A percentile compares a stretch with the other conserved stretches of the same genome.
Evolutionary conservation across 2,113 vertebrate genomes (phyloP).

Genomic region (Ictalurus furcatus): DNA sequence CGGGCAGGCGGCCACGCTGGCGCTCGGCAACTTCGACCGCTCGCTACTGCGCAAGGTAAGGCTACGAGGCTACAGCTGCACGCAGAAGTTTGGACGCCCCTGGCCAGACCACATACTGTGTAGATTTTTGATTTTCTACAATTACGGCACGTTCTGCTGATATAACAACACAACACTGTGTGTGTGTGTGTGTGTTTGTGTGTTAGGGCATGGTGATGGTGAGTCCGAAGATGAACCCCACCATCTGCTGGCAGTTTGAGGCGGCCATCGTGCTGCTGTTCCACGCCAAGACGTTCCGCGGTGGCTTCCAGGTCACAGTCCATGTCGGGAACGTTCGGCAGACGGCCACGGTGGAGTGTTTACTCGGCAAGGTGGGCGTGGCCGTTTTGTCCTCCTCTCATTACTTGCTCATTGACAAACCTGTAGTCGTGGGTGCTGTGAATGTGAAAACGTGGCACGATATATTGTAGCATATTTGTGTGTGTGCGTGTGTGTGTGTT

Average conservation of each 20-base stretch:
- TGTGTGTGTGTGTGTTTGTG: neutral
- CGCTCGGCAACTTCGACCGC: slow-evolving; percentile 50
- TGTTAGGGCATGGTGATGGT: slow-evolving; percentile 95
- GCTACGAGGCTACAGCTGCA: no score
- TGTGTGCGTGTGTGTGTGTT: slow-evolving; percentile 10
- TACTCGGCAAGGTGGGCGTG: slow-evolving; percentile 86
- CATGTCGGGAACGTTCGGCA: slow-evolving; percentile 94
- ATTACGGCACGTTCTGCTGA: neutral
- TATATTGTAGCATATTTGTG: neutral
- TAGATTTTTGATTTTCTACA: neutral
- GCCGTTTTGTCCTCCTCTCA: neutral
- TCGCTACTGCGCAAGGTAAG: slow-evolving; percentile 48
- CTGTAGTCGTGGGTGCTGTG: neutral
- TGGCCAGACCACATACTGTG: neutral
- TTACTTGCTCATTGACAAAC: neutral
- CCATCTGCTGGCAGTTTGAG: slow-evolving; percentile 93
- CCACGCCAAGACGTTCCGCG: slow-evolving; percentile 92
- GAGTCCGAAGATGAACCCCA: slow-evolving; percentile 95
- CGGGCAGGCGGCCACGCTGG: slow-evolving; percentile 74
- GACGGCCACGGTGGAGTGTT: slow-evolving; percentile 88
- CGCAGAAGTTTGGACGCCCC: neutral
- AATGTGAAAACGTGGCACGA: neutral
- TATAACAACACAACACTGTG: no score
- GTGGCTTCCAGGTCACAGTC: slow-evolving; percentile 93
- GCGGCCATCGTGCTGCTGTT: slow-evolving; percentile 93